These are phyloP conservation scores for Linepithema humile DNA, from an alignment of 1,140 invertebrate species.

Conservation along the genomic window DNA sequence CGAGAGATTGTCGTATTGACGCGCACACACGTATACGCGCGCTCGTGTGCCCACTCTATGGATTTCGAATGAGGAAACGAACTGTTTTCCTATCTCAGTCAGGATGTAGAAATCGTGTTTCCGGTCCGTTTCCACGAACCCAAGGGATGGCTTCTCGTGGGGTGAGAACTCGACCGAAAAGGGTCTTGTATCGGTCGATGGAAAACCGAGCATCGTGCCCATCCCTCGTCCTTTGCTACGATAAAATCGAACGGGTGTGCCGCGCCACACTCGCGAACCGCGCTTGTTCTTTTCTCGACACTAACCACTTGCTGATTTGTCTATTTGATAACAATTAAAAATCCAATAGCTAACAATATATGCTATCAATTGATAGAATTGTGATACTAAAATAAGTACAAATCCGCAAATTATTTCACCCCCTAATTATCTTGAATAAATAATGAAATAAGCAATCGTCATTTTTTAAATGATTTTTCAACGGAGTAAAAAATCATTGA, in stretches of 20 bases:
- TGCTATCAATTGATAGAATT: not conserved
- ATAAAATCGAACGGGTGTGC: not conserved
- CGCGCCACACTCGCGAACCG: not conserved
- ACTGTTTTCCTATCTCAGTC: slow-evolving; percentile 47
- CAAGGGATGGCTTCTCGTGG: slow-evolving; percentile 11
- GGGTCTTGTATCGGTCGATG: slow-evolving; percentile 27
- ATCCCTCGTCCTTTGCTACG: not conserved
- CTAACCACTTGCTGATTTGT: not conserved
- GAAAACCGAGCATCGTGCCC: not conserved
- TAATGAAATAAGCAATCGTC: not conserved
- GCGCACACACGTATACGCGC: not conserved
- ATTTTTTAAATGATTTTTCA: not conserved
- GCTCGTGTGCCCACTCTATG: slow-evolving; percentile 24
- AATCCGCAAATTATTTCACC: not conserved
- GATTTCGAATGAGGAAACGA: slow-evolving; percentile 49
- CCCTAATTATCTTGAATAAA: not conserved
- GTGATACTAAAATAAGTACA: not conserved
- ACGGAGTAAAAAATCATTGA: not conserved
- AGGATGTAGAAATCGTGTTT: slow-evolving; percentile 45
- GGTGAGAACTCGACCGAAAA: slow-evolving; percentile 24
- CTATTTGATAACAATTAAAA: not conserved
- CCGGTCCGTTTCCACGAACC: slow-evolving; percentile 26
- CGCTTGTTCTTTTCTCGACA: not conserved
- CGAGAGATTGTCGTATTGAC: slow-evolving; percentile 6
- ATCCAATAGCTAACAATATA: not conserved